A percentile compares a stretch with the other conserved stretches of the same genome.
phyloP scores from a whole-genome alignment of 1,140 invertebrate genomes.

The Hypothenemus hampei region DNA sequence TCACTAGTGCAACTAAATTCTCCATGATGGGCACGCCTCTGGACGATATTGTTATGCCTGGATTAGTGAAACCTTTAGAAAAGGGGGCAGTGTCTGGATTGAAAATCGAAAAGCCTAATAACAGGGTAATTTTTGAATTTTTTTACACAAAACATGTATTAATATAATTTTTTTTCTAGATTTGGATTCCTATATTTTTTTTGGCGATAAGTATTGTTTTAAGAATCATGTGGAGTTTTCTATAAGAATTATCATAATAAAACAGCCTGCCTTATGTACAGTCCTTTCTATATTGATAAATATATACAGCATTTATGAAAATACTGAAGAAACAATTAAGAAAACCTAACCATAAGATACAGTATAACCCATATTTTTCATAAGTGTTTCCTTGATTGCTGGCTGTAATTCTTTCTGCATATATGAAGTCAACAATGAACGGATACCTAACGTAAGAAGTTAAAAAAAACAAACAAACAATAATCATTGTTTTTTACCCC shows the following conservation, averaged over 20 bases:
- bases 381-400: constrained; percentile 76
- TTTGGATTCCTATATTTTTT: constrained; percentile 10
- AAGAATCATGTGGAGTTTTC: constrained; percentile 1
- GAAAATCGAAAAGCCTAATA: constrained; percentile 8
- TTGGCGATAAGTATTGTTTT: constrained; percentile 4
- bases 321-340: too few relatives aligned
- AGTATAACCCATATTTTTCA: constrained; percentile 80
- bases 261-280: background rate
- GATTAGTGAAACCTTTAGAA: constrained; percentile 48
- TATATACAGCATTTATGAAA: background rate
- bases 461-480: background rate
- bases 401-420: constrained; percentile 77
- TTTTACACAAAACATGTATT: background rate
- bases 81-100: constrained; percentile 52
- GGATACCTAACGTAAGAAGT: constrained; percentile 42
- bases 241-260: background rate
- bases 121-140: background rate
- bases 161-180: constrained; percentile 6
- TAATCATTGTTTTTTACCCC: constrained; percentile 36
- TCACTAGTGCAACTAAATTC: constrained; percentile 74
- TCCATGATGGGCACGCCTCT: constrained; percentile 75
- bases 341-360: constrained; percentile 70
- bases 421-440: constrained; percentile 71
- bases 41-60: constrained; percentile 48
- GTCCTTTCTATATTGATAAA: background rate